Evolutionary conservation across 2,888 invertebrate genomes (phyloP).

Genomic region (Machimus atricapillus): DNA sequence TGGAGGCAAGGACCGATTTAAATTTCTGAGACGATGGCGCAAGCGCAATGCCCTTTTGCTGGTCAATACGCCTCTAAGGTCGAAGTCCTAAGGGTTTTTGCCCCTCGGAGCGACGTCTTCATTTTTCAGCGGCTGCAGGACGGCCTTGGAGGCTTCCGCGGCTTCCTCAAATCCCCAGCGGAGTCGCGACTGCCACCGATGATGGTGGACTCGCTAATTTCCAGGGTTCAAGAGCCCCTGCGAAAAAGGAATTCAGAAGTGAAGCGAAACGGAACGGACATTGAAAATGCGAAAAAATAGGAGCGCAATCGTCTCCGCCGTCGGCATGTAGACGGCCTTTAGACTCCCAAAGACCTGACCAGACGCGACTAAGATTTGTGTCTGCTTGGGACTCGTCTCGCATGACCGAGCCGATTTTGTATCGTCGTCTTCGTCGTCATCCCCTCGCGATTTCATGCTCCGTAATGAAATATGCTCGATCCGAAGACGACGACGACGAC

Average conservation of each 20-base stretch:
- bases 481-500: not conserved
- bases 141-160: not conserved
- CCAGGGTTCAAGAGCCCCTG: not conserved
- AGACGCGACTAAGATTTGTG: constrained; percentile 14
- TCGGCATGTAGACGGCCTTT: constrained; percentile 21
- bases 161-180: not conserved
- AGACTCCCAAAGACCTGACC: not conserved
- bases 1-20: not conserved
- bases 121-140: not conserved
- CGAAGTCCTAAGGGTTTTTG: constrained; percentile 30
- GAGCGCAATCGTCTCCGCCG: not conserved
- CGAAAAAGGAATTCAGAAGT: not conserved
- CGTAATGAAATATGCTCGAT: not conserved
- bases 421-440: not conserved
- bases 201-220: constrained; percentile 14
- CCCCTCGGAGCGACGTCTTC: not conserved
- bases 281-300: not conserved
- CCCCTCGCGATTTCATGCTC: not conserved
- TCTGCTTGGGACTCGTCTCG: not conserved
- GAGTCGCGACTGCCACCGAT: not conserved
- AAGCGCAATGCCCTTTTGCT: constrained; percentile 11
- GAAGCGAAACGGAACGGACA: not conserved
- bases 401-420: not conserved
- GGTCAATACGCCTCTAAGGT: not conserved
- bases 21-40: not conserved